These are phyloP conservation scores for Darevskia mixta DNA, from an alignment of 2,797 vertebrate genomes.

Conservation along the genomic window DNA sequence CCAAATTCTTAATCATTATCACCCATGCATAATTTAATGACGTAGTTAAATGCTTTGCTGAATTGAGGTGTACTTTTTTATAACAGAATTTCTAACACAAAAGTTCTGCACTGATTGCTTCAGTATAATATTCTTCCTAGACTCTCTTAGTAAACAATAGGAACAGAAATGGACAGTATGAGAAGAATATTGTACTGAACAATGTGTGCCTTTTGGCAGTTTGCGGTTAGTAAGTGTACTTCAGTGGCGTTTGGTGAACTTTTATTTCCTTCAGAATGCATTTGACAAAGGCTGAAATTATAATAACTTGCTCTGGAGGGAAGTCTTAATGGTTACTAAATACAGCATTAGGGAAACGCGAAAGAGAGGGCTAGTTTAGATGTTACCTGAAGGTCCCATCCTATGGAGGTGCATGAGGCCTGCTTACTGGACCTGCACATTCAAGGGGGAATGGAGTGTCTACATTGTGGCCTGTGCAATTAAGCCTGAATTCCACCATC, in stretches of 20 bases:
- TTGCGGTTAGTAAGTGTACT: not conserved
- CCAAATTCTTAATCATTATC: constrained; percentile 22
- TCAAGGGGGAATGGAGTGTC: not conserved
- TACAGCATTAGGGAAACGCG: not conserved
- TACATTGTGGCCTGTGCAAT: not conserved
- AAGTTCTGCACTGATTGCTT: not conserved
- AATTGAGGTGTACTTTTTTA: not conserved
- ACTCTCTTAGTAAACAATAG: not conserved
- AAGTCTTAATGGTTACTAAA: not conserved
- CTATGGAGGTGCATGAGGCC: not conserved
- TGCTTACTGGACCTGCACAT: not conserved
- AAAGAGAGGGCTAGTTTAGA: not conserved
- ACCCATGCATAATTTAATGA: not conserved
- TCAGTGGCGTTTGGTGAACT: not conserved
- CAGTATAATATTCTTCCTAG: not conserved
- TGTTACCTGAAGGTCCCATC: not conserved
- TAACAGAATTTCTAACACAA: constrained; percentile 16
- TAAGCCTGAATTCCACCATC: not conserved
- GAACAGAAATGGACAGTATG: no score
- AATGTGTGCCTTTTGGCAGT: no score
- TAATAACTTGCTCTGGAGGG: not conserved
- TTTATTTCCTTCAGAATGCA: not conserved
- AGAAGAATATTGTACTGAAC: not conserved
- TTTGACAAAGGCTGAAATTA: not conserved
- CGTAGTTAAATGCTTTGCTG: constrained; percentile 20